Evolutionary conservation across 2,888 invertebrate species (phyloP), one percentile per base, ranked within the genome.

Genomic region (Xestoiulus laeticollis): DNA sequence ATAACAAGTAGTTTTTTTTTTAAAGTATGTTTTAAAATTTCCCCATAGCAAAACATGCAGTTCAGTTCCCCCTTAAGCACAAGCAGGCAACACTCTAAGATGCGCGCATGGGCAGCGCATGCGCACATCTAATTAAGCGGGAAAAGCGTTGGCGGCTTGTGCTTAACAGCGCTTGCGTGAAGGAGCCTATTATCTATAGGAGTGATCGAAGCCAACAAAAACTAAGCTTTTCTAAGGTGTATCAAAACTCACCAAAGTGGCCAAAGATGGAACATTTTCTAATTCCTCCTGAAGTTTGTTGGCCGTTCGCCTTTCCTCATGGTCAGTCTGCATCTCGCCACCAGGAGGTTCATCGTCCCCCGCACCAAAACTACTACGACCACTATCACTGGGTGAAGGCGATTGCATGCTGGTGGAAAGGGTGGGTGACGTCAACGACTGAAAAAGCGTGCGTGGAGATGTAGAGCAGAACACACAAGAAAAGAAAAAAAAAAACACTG

Each of bases 381-480:
- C 68, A 68, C 68, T 68, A 68, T 68, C 68, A 68, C 68, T 68
- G 26, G 68, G 68, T 26, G 68, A 68, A 68, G 68, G 68, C 68
- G 68, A 68, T 68, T 68, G 68, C 68, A 68, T 68, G 68, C 68
- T 68, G 68, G 68, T 68, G 68, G 68, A 68, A 26, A 68, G 68
- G 68, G 68, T 68, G 68, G 68, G 68, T 68, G 68, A 68, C 26
- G 68, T 68, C 68, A 68, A 26, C 68, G 68, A 68, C 68, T 68
- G 68, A 68, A 68, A 68, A 26, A 26, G 68, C 68, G 68, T 68
- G 68, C 68, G 26, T 68, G 68, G 8, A 68, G 22, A 68, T 68
- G 22, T 68, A 68, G 68, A 68, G 68, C 68, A 68, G 68, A 68
- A 68, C 68, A 26, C n/a, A n/a, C 68, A 68, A 68, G 6, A 38